Base-by-base conservation (phyloP, 2,888 invertebrate genomes). In the Cephalotes varians region DNA sequence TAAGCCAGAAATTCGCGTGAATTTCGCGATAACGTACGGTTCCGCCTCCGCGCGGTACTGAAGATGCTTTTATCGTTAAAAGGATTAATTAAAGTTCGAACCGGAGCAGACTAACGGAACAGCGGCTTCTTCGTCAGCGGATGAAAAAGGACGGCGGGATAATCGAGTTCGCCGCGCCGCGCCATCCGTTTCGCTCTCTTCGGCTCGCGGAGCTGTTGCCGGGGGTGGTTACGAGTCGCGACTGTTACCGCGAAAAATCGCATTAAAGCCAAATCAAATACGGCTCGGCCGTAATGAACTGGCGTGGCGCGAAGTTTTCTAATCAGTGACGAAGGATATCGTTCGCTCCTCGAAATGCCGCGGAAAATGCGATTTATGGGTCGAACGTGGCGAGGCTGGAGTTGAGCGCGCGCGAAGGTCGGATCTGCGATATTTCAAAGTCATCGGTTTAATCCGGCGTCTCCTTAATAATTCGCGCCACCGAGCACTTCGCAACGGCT, bases 261-360 rank as follows among this genome's bases (percentile, higher is more conserved):
- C 73, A 85, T 89, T 89, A 89, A 81, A 84, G 77, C 74, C 84
- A 79, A 90, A 90, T 90, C 89, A 88, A 88, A 90, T 85, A 84
- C 60, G 56, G 69, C 88, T 76, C 82, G 69, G 31, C 5, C 34
- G 56, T 4, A n/a, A 28, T 15, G 40, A 51, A 76, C 64, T 18
- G 47, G 34, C 21, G 76, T 69, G 31, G 77, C 82, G 81, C 82
- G 60, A 84, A 73, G 73, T 73, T 73, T 73, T 60, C 73, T 73
- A 73, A 73, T 73, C 73, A 73, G 47, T 15, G 73, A 44, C 69
- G 71, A 69, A 34, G 56, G 44, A 31, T 31, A 44, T 40, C 40
- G 28, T 31, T 40, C 40, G 65, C 40, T 65, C 25, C 21, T 40
- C 65, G 65, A 37, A 28, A 40, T 31, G 18, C 12, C 31, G 56